Conservation (phyloP, 1,140 invertebrate species). For the Chelonus insularis region DNA sequence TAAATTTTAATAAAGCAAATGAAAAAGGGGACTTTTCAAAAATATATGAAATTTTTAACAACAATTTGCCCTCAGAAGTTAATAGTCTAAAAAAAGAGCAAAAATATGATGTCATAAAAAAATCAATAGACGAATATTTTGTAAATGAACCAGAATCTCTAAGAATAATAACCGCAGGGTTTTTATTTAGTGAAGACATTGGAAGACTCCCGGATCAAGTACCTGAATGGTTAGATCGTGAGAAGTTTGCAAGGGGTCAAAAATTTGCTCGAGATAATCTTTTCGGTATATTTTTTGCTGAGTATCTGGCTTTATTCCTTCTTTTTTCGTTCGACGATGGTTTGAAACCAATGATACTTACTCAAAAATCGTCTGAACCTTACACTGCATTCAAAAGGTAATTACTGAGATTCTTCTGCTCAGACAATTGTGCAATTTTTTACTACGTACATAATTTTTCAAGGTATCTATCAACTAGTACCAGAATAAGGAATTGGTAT, state of each 20-base stretch:
- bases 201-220: neutral
- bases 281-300: slow-evolving; percentile 63
- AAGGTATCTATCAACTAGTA: slow-evolving; percentile 59
- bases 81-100: neutral
- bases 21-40: too few species aligned
- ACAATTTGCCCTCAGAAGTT: neutral
- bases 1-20: too few species aligned
- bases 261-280: slow-evolving; percentile 65
- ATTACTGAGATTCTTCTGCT: too few species aligned
- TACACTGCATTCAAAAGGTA: slow-evolving; percentile 75
- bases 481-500: slow-evolving; percentile 60
- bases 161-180: neutral
- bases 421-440: too few species aligned
- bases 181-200: neutral
- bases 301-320: slow-evolving; percentile 66
- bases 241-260: slow-evolving; percentile 65
- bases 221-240: slow-evolving; percentile 48
- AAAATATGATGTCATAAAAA: neutral
- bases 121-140: too few species aligned
- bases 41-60: neutral
- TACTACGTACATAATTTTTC: too few species aligned
- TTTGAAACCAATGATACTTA: slow-evolving; percentile 66
- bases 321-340: slow-evolving; percentile 68
- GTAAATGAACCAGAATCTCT: slow-evolving; percentile 7
- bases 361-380: slow-evolving; percentile 66